Evolutionary conservation across 2,113 vertebrate genomes (phyloP).

Genomic region (Oreamnos americanus): DNA sequence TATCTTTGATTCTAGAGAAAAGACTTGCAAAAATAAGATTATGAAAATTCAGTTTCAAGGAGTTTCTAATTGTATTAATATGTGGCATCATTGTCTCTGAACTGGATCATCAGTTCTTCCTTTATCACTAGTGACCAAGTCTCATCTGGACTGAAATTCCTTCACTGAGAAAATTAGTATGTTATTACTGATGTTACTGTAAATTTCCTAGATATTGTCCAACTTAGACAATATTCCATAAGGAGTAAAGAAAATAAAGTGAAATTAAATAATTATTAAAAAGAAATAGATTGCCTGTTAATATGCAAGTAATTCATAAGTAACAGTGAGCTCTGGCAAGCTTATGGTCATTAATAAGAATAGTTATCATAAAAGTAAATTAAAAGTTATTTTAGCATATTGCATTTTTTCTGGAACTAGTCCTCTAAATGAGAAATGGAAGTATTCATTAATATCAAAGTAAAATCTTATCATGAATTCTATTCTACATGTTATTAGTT

Average conservation of each 20-base stretch:
- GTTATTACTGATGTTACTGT: background rate
- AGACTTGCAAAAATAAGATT: slow-evolving; percentile 22
- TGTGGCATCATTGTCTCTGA: background rate
- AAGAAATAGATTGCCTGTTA: background rate
- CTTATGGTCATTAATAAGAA: background rate
- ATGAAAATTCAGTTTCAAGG: background rate
- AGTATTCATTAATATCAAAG: background rate
- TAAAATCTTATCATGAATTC: background rate
- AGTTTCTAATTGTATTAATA: background rate
- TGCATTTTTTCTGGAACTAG: background rate
- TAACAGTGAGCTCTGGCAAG: background rate
- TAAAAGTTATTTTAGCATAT: background rate
- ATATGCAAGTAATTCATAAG: background rate
- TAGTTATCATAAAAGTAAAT: background rate
- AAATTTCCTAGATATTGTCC: background rate
- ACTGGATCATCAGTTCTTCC: background rate
- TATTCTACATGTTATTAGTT: background rate
- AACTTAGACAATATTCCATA: background rate
- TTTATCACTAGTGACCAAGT: background rate
- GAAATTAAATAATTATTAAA: background rate
- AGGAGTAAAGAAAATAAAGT: background rate
- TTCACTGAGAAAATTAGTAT: background rate
- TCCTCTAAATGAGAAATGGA: background rate
- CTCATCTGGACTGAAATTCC: background rate
- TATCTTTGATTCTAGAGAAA: slow-evolving; percentile 3